Percentiles rank a stretch among this genome's conserved stretches.
phyloP scores from a whole-genome alignment of 2,888 invertebrate species.

The Ochropleura plecta region DNA sequence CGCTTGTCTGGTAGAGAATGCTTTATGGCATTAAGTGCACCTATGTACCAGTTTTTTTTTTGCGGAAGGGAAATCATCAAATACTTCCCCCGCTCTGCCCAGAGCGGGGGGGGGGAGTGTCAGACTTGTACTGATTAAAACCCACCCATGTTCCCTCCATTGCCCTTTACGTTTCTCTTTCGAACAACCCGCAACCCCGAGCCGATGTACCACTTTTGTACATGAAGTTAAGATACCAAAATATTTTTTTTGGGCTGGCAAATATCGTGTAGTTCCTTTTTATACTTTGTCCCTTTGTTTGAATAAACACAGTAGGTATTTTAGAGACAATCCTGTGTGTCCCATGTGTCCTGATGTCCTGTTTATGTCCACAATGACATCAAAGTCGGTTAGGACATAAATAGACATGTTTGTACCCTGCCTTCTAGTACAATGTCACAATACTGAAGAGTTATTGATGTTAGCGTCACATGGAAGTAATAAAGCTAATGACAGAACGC shows the following conservation, averaged over 20 bases:
- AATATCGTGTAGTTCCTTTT: neutral
- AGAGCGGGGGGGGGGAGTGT: too few species aligned
- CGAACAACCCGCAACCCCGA: too few species aligned
- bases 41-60: too few species aligned
- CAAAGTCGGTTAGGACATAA: slow-evolving; percentile 11
- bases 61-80: too few species aligned
- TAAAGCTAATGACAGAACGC: slow-evolving; percentile 25
- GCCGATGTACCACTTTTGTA: too few species aligned
- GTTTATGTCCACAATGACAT: slow-evolving; percentile 23
- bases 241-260: neutral
- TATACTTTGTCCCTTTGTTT: neutral
- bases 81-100: too few species aligned
- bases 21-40: too few species aligned
- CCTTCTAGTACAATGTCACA: slow-evolving; percentile 7
- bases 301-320: neutral
- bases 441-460: slow-evolving; percentile 6
- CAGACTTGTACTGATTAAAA: too few species aligned
- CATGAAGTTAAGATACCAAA: too few species aligned
- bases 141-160: too few species aligned
- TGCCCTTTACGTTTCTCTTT: too few species aligned
- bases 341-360: neutral
- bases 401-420: slow-evolving; percentile 24
- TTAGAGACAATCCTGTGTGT: neutral
- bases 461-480: slow-evolving; percentile 20
- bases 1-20: too few species aligned